Base-by-base conservation (phyloP, 2,888 invertebrate genomes). In the Altica lythri region DNA sequence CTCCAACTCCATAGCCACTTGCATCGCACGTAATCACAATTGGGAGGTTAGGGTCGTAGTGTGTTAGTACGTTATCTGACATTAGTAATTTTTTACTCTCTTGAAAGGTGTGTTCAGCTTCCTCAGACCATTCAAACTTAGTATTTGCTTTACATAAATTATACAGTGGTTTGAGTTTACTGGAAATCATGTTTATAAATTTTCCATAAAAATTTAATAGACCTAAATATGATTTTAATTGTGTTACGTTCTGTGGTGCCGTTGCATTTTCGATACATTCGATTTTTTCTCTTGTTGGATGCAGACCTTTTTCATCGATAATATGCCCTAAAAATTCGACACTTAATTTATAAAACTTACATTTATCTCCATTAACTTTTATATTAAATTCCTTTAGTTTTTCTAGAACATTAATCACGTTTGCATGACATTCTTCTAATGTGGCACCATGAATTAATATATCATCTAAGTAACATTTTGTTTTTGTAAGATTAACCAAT, bases 141-240 rank as follows among this genome's bases (percentile, higher is more conserved):
- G n/a, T n/a, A 16, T 12, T 12, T 30, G 18, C 9, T 22, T 53
- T 45, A 35, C 40, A 43, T 37, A 56, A 48, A 47, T 59, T 29
- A 51, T 53, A 59, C 8, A 59, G 30, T 8, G 48, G 54, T 17
- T 56, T 46, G 5, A 55, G 35, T 49, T 46, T 44, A 4, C 49
- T 13, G 1, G 59, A 53, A 12, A 54, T 19, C 53, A 54, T 61
- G 1, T 35, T 53, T 10, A 61, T 43, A 34, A 61, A 59, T 46
- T 56, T 61, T n/a, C 42, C 30, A 43, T 57, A 57, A 25, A 52
- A 57, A 55, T 59, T 61, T 4, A 61, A 27, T 13, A 57, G 34
- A 12, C 55, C 57, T 18, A 59, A 29, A 42, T 38, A 59, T 25
- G 56, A 56, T 40, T 52, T 47, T 30, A 60, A 35, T 42, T 58